Base-by-base conservation (phyloP, 2,797 vertebrate species). In the Epinephelus coioides region DNA sequence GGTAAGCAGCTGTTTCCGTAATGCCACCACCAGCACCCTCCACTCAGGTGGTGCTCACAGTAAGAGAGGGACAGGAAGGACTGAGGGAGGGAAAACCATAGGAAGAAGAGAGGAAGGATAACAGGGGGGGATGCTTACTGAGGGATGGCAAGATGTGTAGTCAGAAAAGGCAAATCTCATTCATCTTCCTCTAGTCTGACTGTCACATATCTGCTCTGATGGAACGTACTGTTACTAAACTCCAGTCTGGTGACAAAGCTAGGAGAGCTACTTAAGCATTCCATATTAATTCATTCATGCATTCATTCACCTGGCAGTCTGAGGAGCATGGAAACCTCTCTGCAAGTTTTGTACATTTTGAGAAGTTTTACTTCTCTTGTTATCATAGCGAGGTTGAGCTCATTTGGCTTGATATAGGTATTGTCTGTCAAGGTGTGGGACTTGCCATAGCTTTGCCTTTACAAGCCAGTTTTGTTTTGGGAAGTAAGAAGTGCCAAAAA, bases 1-100 rank as follows among this genome's bases (percentile, higher is more conserved):
- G 77, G 83, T 82, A 87, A 88, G 89, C 83, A 83, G 86, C 86
- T 86, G 86, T 80, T 86, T 90, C 55, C 69, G 68, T 81, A 89
- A 83, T 83, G 80, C 68, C 79, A 78, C 54, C 47, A 68, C 55
- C 51, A 25, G 69, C 46, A 17, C 13, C 61, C 65, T 69, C 64
- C 19, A 21, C 70, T 63, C 69, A 57, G 62, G 83, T 64, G 21
- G 70, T 46, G 27, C 47, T 78, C 25, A 9, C 69, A 66, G 18
- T 6, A 54, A 82, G 65, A 17, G 51, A 75, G 73, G 72, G n/a
- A 73, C 46, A 62, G 73, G 78, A 77, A 76, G 56, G 69, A 80
- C 46, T 0, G 64, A 66, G 18, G 55, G 44, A 63, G 62, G 21
- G 8, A 49, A 64, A 81, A 61, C 6, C 25, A 19, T 14, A 25